Percentiles rank a stretch among this genome's conserved stretches.
Conservation (phyloP, 2,797 vertebrate genomes). For the Diplodus sargus region DNA sequence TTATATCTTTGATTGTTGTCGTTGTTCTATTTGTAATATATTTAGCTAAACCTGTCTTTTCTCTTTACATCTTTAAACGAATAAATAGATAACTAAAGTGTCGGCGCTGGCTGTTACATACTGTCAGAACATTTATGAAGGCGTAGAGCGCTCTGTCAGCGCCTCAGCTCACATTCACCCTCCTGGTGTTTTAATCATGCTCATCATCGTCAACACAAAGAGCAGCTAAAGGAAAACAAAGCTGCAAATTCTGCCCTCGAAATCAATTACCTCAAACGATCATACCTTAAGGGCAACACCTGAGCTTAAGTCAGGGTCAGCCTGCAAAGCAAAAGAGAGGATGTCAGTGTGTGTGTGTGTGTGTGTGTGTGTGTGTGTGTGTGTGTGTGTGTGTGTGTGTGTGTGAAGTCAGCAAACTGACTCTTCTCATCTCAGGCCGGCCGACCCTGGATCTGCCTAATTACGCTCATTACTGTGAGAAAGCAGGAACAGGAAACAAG, state of each 20-base stretch:
- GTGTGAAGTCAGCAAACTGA: slow-evolving; percentile 51
- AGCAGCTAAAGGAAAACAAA: slow-evolving; percentile 8
- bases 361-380: slow-evolving; percentile 2
- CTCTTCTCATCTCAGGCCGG: slow-evolving; percentile 42
- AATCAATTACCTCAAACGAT: slow-evolving; percentile 65
- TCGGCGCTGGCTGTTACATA: background rate
- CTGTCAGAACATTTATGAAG: background rate
- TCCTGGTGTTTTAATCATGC: background rate
- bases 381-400: slow-evolving; percentile 62
- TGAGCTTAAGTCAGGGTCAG: slow-evolving; percentile 89
- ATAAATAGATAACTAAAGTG: background rate
- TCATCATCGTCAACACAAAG: slow-evolving; percentile 12
- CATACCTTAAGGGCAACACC: slow-evolving; percentile 89
- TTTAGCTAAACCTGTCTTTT: background rate
- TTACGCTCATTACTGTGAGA: slow-evolving; percentile 63
- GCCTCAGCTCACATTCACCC: background rate
- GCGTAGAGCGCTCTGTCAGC: background rate
- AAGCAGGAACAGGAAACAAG: slow-evolving; percentile 34
- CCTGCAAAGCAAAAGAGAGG: slow-evolving; percentile 88
- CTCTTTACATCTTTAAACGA: background rate
- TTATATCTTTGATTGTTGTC: background rate
- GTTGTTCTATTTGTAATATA: background rate
- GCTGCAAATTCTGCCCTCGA: background rate
- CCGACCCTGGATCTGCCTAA: slow-evolving; percentile 51
- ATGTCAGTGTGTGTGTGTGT: slow-evolving; percentile 77